Evolutionary conservation across 2,888 invertebrate species (phyloP), one percentile per base, ranked within the genome.

Genomic region (Esperia sulphurella): DNA sequence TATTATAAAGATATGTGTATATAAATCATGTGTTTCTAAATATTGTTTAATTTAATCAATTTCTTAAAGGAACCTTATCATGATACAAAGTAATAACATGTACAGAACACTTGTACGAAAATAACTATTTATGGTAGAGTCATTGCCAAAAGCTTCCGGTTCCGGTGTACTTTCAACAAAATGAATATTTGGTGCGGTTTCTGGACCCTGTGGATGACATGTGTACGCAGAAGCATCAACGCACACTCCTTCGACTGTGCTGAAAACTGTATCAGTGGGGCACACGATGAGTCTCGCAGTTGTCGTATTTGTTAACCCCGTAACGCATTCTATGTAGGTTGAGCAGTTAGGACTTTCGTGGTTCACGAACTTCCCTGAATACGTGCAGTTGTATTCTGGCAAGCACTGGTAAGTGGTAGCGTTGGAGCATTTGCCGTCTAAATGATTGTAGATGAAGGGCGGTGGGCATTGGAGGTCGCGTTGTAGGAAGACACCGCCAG

Each of bases 341-440:
- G 55, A 61, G 52, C 86, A 83, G 39, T 76, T 57, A 1, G 52
- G 53, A 39, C 47, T 60, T 1, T 54, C 21, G 21, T 21, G 54
- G 30, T 70, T 55, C 3, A 57, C 49, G 46, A 76, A 82, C 39
- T 67, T 68, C 2, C 84, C 83, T 2, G 61, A 50, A 5, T 35
- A 44, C 0, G 70, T 66, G 49, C 88, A 89, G 40, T 70, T 71
- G 49, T 67, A 75, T 37, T 63, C 61, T 0, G 75, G 65, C 21
- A 67, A 56, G 54, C 88, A 89, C 50, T 68, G 60, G 54, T 86
- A 87, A 39, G 63, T 67, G 0, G 84, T 78, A 8, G 75, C 65
- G 43, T 83, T 85, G 0, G 84, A 83, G 57, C 88, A 89, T 43
- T 79, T 73, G 42, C 63, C 64, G 48, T 82, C 79, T 35, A 75